Evolutionary conservation across 2,797 vertebrate species (phyloP).

Genomic region (Pogoniulus pusillus): DNA sequence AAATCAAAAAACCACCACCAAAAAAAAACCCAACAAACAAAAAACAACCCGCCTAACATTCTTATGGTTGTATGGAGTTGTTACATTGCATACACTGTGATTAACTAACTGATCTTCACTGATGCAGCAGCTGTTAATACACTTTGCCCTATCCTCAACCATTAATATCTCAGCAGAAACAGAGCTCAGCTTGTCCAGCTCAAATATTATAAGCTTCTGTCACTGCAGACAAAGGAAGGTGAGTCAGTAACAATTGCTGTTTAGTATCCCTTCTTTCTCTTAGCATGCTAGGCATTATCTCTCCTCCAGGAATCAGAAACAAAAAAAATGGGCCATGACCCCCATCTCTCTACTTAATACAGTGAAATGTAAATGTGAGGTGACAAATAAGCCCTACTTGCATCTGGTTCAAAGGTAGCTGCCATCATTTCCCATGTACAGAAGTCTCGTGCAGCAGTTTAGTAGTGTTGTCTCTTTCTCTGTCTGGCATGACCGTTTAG

Average conservation of each 20-base stretch:
- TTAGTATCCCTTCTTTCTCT: background rate
- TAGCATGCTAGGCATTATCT: background rate
- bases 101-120: conserved; percentile 40
- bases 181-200: background rate
- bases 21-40: too few relatives aligned
- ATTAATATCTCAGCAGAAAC: conserved; percentile 40
- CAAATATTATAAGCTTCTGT: background rate
- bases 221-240: background rate
- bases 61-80: background rate
- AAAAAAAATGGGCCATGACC: background rate
- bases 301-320: background rate
- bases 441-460: background rate
- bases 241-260: background rate
- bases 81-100: conserved; percentile 22
- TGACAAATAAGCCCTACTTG: background rate
- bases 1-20: too few relatives aligned
- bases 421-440: background rate
- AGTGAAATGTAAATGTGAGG: background rate
- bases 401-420: background rate
- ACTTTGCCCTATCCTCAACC: conserved; percentile 1
- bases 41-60: background rate
- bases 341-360: background rate
- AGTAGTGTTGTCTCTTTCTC: background rate
- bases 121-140: conserved; percentile 14
- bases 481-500: background rate